These are phyloP conservation scores for Morone saxatilis DNA, from an alignment of 2,113 vertebrate genomes.

Conservation along the genomic window DNA sequence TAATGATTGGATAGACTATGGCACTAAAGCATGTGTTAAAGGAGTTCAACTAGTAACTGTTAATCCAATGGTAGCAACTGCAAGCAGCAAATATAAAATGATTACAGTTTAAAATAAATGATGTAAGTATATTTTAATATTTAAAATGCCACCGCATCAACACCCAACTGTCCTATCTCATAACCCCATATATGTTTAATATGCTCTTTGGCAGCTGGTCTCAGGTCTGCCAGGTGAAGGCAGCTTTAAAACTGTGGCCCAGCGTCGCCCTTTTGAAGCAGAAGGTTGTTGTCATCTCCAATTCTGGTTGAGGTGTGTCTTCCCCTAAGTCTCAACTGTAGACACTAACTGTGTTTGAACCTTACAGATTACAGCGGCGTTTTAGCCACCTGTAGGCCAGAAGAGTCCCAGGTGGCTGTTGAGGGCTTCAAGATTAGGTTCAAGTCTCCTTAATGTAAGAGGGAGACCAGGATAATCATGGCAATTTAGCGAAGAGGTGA, in stretches of 20 bases:
- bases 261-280: not conserved
- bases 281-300: conserved; percentile 48
- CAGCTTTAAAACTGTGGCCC: not conserved
- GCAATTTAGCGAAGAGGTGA: conserved; percentile 25
- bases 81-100: not conserved
- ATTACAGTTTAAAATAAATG: not conserved
- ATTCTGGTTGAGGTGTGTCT: conserved; percentile 28
- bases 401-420: conserved; percentile 44
- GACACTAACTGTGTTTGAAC: conserved; percentile 53
- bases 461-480: conserved; percentile 41
- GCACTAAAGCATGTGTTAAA: not conserved
- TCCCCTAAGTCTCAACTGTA: conserved; percentile 7
- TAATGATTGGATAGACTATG: not conserved
- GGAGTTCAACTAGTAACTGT: not conserved
- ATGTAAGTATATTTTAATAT: not conserved
- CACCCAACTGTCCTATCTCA: not conserved
- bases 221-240: not conserved
- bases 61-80: not conserved
- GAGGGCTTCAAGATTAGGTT: conserved; percentile 44
- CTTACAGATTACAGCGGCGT: conserved; percentile 45
- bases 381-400: conserved; percentile 47
- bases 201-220: not conserved
- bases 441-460: conserved; percentile 42
- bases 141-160: not conserved
- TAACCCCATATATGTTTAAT: not conserved